These are phyloP conservation scores for Digitonthophagus gazella DNA, from an alignment of 2,888 invertebrate species.

Conservation along the genomic window DNA sequence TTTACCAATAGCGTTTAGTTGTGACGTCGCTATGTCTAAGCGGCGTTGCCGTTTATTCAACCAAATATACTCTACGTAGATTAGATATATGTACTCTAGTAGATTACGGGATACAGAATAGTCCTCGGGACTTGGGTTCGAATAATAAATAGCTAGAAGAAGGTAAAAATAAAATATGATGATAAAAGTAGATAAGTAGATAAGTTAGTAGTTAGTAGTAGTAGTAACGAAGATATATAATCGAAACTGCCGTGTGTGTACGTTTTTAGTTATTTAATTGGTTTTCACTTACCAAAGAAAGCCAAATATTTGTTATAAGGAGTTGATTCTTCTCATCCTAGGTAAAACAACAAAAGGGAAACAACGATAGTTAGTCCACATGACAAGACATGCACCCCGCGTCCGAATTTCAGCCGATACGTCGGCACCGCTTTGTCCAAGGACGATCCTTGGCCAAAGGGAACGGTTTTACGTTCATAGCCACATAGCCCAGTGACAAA, in stretches of 20 bases:
- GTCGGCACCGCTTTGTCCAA: constrained; percentile 24
- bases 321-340: constrained; percentile 96
- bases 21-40: not conserved
- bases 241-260: constrained; percentile 53
- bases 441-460: constrained; percentile 28
- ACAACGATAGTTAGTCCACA: constrained; percentile 56
- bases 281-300: constrained; percentile 86
- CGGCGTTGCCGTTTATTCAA: not conserved
- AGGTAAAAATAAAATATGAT: constrained; percentile 39
- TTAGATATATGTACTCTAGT: too few species aligned
- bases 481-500: constrained; percentile 50
- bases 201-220: constrained; percentile 16
- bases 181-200: constrained; percentile 25
- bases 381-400: constrained; percentile 50
- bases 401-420: constrained; percentile 33
- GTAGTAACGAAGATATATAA: constrained; percentile 41
- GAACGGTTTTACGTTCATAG: constrained; percentile 48
- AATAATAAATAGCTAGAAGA: constrained; percentile 42
- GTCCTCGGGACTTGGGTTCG: constrained; percentile 44
- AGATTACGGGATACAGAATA: constrained; percentile 32
- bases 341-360: constrained; percentile 73
- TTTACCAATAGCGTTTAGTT: not conserved
- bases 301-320: constrained; percentile 93
- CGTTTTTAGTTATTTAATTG: constrained; percentile 51
- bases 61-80: constrained; percentile 31